Conservation (phyloP, 2,888 invertebrate species). For the Belgica antarctica region DNA sequence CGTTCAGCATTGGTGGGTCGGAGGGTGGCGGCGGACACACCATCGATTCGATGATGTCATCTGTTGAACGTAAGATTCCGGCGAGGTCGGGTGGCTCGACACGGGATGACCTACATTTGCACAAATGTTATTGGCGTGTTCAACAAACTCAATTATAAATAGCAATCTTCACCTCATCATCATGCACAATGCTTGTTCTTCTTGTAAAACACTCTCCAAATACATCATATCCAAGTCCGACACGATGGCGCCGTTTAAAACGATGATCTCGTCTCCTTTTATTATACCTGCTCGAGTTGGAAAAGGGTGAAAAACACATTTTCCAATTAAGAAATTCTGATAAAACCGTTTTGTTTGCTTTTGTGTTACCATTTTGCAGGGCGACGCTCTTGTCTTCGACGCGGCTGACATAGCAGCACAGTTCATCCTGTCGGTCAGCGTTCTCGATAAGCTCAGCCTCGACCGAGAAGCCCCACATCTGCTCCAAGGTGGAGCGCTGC, state of each 20-base stretch:
- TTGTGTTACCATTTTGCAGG: conserved; percentile 82
- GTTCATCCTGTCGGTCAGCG: conserved; percentile 91
- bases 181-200: conserved; percentile 90
- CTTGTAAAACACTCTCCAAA: conserved; percentile 93
- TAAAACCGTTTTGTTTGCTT: not conserved
- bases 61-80: conserved; percentile 82
- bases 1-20: conserved; percentile 88
- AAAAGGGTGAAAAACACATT: not conserved
- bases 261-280: conserved; percentile 97
- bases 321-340: no score
- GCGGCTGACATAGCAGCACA: conserved; percentile 94
- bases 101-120: conserved; percentile 65
- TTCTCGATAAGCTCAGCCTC: conserved; percentile 97
- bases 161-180: conserved; percentile 76
- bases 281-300: conserved; percentile 79
- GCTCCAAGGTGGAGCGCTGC: conserved; percentile 82
- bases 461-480: conserved; percentile 97
- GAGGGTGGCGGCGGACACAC: conserved; percentile 95
- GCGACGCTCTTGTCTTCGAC: conserved; percentile 95
- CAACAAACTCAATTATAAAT: conserved; percentile 8
- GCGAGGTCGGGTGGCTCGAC: conserved; percentile 76
- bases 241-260: conserved; percentile 96
- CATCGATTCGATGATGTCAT: conserved; percentile 91
- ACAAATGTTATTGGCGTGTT: not conserved
- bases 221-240: conserved; percentile 99